Percentiles rank a stretch among this genome's conserved stretches.
Conservation (phyloP, 2,113 vertebrate genomes). For the Myanophis thanlyinensis region DNA sequence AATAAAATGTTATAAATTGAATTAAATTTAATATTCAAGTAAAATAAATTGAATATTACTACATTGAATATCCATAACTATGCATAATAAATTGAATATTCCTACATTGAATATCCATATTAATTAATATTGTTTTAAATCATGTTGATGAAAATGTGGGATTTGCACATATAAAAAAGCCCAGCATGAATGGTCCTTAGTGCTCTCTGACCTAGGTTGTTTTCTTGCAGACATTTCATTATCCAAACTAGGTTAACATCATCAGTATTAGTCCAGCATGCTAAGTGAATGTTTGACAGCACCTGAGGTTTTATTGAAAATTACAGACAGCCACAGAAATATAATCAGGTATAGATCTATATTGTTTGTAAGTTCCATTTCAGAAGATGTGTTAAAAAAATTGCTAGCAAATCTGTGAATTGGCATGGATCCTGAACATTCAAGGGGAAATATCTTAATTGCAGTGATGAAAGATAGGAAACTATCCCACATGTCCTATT, state of each 20-base stretch:
- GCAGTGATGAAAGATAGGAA: too few species aligned
- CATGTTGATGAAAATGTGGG: background rate
- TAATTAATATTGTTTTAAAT: background rate
- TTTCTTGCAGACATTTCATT: background rate
- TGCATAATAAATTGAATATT: background rate
- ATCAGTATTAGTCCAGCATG: background rate
- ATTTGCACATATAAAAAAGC: background rate
- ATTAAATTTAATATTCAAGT: background rate
- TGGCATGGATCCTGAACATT: background rate
- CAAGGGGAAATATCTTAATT: too few species aligned
- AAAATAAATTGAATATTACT: background rate
- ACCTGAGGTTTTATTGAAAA: background rate
- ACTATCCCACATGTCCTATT: background rate
- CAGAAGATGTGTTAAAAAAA: background rate
- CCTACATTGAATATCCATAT: background rate
- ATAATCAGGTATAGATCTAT: background rate
- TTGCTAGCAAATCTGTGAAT: background rate
- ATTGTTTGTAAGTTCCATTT: background rate
- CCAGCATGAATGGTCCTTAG: background rate
- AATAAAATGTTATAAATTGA: background rate
- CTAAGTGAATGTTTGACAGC: background rate
- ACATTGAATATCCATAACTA: background rate
- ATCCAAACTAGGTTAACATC: background rate
- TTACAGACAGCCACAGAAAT: background rate
- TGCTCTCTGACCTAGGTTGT: background rate